Percentiles rank a stretch among this genome's conserved stretches.
These are phyloP conservation scores for Micromys minutus DNA, from an alignment of 2,113 vertebrate species.

Conservation along the genomic window DNA sequence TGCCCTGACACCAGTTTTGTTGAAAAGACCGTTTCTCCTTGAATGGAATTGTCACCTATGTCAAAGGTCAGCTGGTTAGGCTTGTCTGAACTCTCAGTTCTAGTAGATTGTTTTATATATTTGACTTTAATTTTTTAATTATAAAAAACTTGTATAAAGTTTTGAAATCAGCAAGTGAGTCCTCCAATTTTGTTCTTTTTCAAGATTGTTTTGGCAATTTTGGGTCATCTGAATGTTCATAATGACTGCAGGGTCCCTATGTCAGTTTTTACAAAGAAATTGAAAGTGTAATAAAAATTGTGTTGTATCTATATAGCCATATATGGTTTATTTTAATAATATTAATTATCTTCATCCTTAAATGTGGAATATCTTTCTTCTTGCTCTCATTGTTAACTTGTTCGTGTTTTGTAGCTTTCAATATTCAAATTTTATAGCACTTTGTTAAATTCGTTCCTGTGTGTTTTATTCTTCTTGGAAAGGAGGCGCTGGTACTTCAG, in stretches of 20 bases:
- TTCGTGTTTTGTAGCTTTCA: slow-evolving; percentile 40
- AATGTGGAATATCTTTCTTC: slow-evolving; percentile 14
- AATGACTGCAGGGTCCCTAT: slow-evolving; percentile 16
- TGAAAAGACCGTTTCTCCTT: neutral
- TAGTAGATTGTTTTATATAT: slow-evolving; percentile 16
- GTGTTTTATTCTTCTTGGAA: neutral
- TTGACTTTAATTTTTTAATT: slow-evolving; percentile 41
- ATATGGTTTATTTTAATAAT: slow-evolving; percentile 21
- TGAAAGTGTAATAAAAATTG: slow-evolving; percentile 14
- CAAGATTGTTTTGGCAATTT: slow-evolving; percentile 41
- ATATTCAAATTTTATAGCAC: neutral
- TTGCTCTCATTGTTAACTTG: slow-evolving; percentile 30
- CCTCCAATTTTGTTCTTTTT: neutral
- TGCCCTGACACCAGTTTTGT: neutral
- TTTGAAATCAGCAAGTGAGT: slow-evolving; percentile 35
- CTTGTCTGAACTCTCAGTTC: slow-evolving; percentile 47
- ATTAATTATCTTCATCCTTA: slow-evolving; percentile 44
- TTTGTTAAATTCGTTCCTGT: slow-evolving; percentile 36
- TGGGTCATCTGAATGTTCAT: slow-evolving; percentile 14
- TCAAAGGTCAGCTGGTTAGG: slow-evolving; percentile 2
- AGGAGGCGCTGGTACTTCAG: neutral
- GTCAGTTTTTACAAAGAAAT: slow-evolving; percentile 45
- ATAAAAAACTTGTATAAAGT: slow-evolving; percentile 19
- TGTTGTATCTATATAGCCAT: slow-evolving; percentile 10
- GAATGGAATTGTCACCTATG: neutral